phyloP scores from a whole-genome alignment of 2,113 vertebrate genomes.

The Psephotus haematonotus region DNA sequence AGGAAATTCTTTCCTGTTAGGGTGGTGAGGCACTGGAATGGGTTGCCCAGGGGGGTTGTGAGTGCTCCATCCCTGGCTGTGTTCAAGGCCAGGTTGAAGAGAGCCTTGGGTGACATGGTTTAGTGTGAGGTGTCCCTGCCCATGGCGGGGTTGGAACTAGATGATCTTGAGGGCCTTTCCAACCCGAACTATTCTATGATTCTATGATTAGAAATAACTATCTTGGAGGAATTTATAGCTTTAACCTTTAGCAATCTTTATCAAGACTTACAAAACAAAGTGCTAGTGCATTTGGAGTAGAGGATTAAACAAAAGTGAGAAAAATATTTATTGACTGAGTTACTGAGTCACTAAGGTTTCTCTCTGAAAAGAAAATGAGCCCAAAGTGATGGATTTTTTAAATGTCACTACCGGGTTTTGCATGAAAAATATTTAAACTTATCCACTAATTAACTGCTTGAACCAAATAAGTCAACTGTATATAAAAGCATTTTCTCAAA shows the following conservation, averaged over 20 bases:
- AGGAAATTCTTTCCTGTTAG: no score
- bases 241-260: neutral
- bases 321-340: neutral
- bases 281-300: neutral
- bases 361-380: neutral
- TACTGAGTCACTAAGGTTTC: neutral
- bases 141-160: no score
- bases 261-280: neutral
- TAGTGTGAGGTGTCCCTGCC: no score
- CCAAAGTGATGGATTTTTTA: neutral
- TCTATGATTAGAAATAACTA: neutral
- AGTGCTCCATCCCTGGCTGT: no score
- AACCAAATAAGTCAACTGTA: neutral
- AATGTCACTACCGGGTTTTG: neutral
- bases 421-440: neutral
- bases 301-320: neutral
- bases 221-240: neutral
- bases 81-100: no score
- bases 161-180: no score
- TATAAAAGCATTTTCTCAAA: neutral
- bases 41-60: no score
- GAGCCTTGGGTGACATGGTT: no score
- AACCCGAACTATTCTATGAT: no score
- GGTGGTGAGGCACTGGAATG: no score
- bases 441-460: neutral